Evolutionary conservation across 1,140 invertebrate species (phyloP).

Genomic region (Drosophila serrata): DNA sequence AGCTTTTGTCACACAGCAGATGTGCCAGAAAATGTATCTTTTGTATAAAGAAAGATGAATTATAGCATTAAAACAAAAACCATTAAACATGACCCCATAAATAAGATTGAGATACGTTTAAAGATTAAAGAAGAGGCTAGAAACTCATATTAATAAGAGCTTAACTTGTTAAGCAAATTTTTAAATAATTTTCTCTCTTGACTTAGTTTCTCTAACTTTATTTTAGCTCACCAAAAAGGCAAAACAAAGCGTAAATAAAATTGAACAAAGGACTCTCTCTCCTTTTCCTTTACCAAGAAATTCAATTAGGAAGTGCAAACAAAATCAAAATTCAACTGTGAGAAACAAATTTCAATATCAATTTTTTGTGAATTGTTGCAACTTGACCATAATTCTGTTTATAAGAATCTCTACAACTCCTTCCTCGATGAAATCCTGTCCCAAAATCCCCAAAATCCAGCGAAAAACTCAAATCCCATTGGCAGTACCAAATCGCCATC

Average conservation of each 20-base stretch:
- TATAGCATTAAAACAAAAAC: neutral
- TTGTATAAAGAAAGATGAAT: neutral
- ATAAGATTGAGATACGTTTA: neutral
- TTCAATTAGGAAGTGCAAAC: slow-evolving; percentile 43
- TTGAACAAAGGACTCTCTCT: neutral
- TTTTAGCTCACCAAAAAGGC: neutral
- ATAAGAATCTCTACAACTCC: slow-evolving; percentile 58
- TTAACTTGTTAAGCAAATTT: neutral
- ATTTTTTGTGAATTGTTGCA: slow-evolving; percentile 18
- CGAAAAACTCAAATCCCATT: slow-evolving; percentile 27
- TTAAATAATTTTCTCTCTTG: neutral
- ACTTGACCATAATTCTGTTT: slow-evolving; percentile 61
- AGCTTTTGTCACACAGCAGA: slow-evolving; percentile 1
- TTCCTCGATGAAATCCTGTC: neutral
- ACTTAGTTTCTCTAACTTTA: too few relatives aligned
- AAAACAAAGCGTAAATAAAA: slow-evolving; percentile 3
- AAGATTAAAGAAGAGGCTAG: neutral
- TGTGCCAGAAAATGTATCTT: slow-evolving; percentile 1
- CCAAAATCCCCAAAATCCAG: slow-evolving; percentile 19
- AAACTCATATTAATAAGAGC: neutral
- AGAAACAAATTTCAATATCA: slow-evolving; percentile 7
- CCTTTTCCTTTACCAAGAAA: neutral
- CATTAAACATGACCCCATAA: neutral
- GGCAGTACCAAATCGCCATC: slow-evolving; percentile 17
- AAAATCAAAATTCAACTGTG: slow-evolving; percentile 37